Evolutionary conservation across 1,140 invertebrate species (phyloP).

Genomic region (Propsilocerus akamusi): DNA sequence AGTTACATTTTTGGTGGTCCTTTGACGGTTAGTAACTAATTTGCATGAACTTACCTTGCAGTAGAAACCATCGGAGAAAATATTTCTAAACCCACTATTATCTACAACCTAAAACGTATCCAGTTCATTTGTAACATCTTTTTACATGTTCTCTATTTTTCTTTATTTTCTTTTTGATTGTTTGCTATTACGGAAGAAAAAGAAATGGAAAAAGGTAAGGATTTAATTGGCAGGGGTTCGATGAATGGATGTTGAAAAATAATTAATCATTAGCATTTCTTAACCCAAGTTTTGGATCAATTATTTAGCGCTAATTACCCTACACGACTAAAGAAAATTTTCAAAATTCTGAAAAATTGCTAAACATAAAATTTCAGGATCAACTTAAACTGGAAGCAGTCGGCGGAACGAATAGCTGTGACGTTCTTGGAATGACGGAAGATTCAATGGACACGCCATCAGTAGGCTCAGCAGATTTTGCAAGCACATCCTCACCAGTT

Average conservation of each 20-base stretch:
- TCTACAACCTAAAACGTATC: too few relatives aligned
- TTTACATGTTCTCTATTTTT: too few relatives aligned
- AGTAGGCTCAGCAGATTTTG: slow-evolving; percentile 44
- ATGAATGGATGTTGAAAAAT: neutral
- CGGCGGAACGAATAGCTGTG: slow-evolving; percentile 24
- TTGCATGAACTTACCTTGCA: too few relatives aligned
- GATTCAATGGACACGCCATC: slow-evolving; percentile 53
- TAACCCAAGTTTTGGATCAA: too few relatives aligned
- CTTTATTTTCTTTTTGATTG: too few relatives aligned
- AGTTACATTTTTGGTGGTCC: neutral
- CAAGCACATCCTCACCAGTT: slow-evolving; percentile 23
- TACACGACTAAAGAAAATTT: neutral
- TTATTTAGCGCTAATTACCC: too few relatives aligned
- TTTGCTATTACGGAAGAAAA: too few relatives aligned
- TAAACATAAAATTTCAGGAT: neutral
- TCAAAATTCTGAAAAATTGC: neutral
- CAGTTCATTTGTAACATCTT: too few relatives aligned
- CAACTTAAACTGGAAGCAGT: neutral
- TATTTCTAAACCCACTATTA: too few relatives aligned
- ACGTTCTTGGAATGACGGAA: slow-evolving; percentile 38
- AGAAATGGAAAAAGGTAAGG: neutral
- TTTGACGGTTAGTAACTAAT: slow-evolving; percentile 2
- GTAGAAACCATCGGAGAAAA: too few relatives aligned
- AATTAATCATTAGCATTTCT: neutral
- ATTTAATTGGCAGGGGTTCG: neutral